Evolutionary conservation across 1,140 invertebrate species (phyloP), one percentile per base, ranked within the genome.

Genomic region (Orius insidiosus): DNA sequence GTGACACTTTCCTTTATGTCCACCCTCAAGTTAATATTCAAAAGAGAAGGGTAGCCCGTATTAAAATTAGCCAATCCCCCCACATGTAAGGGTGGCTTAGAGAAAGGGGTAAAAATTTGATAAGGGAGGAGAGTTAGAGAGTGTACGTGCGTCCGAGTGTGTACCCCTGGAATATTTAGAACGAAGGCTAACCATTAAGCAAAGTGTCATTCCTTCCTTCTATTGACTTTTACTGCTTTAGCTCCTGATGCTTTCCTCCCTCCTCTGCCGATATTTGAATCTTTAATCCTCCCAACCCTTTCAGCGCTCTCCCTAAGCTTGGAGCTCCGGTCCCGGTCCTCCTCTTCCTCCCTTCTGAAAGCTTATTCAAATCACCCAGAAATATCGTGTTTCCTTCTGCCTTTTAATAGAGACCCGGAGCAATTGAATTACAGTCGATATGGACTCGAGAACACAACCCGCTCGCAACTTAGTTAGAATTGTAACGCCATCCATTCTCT

Each of bases 61-160:
- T 47, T 47, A 47, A 47, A 47, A 47, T 47, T 47, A 47, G 37
- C 46, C 35, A 40, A 47, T 47, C 46, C 37, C 46, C 36, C 30
- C 36, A 39, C 46, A n/a, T n/a, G 46, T 47, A 40, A 47, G 46
- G 37, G 45, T 14, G 31, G 46, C 19, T 37, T 9, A 19, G 37
- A 35, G 24, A 47, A 47, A 40, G 46, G 45, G 37, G 36, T 39
- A 40, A 38, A 47, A 47, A 39, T 47, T 47, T 39, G 37, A 39
- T 39, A 47, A 40, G 46, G 39, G 39, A 38, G 36, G 13, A 38
- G 36, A 14, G 36, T 8, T 6, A 6, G 39, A 41, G 30, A 14
- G 5, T 9, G 14, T 16, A 32, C 35, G 16, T 5, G 46, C 36
- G 46, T 47, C 36, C 33, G 46, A 39, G 46, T 36, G 19, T 19